Conservation (phyloP, 2,113 vertebrate genomes). For the Alligator sinensis region DNA sequence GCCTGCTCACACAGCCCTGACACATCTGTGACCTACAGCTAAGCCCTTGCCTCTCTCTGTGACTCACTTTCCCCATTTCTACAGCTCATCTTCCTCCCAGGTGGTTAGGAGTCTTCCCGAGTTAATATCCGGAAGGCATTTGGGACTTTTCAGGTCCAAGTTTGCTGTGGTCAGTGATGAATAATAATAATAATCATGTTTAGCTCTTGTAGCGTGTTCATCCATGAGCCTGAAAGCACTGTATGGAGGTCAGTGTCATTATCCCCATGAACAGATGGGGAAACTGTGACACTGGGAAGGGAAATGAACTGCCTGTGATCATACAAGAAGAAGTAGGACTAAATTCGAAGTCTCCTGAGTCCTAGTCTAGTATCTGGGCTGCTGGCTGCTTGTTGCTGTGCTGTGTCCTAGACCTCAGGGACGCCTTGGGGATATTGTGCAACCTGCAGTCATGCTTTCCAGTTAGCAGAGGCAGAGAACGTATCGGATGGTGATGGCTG, state of each 20-base stretch:
- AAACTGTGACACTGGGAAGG: background rate
- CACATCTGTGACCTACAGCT: fast-evolving
- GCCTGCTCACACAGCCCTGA: background rate
- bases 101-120: fast-evolving
- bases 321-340: background rate
- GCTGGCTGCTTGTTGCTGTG: background rate
- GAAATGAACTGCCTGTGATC: background rate
- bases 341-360: background rate
- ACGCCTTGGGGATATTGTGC: background rate
- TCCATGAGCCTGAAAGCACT: background rate
- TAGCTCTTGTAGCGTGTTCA: background rate
- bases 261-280: background rate
- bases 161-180: background rate
- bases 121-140: fast-evolving
- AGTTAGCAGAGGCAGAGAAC: background rate
- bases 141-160: background rate
- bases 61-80: background rate
- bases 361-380: background rate
- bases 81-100: background rate
- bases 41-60: background rate
- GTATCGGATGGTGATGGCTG: background rate
- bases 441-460: background rate
- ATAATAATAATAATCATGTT: fast-evolving
- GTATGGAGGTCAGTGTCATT: background rate
- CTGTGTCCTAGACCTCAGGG: background rate